Conservation (phyloP, 2,888 invertebrate species). For the Eubasilissa splendida region DNA sequence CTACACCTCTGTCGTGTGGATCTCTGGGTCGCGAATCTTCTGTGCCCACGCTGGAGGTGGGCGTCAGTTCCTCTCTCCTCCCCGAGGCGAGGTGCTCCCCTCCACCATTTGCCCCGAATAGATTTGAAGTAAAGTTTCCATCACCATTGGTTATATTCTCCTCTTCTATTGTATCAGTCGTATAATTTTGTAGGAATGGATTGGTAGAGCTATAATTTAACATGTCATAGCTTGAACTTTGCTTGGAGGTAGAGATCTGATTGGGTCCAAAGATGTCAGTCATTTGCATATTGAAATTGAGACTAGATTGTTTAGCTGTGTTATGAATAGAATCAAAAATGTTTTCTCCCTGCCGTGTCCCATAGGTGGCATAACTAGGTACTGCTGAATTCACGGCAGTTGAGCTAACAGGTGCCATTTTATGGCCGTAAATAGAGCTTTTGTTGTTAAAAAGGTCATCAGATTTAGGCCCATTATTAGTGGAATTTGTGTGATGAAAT, state of each 20-base stretch:
- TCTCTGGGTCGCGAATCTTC: conserved; percentile 73
- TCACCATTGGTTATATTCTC: conserved; percentile 63
- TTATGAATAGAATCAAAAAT: conserved; percentile 42
- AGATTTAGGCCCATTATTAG: conserved; percentile 43
- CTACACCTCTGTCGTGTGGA: conserved; percentile 72
- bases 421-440: conserved; percentile 53
- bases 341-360: conserved; percentile 43
- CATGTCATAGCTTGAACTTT: conserved; percentile 44
- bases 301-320: conserved; percentile 37
- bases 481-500: conserved; percentile 51
- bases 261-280: conserved; percentile 45
- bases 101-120: conserved; percentile 50
- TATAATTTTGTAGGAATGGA: conserved; percentile 75
- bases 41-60: conserved; percentile 72
- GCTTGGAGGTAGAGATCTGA: conserved; percentile 35
- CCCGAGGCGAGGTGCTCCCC: conserved; percentile 40
- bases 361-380: conserved; percentile 56
- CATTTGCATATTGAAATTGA: conserved; percentile 35
- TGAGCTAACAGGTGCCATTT: conserved; percentile 57
- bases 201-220: conserved; percentile 71
- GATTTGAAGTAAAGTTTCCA: conserved; percentile 60
- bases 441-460: conserved; percentile 52
- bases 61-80: conserved; percentile 71
- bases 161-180: conserved; percentile 68
- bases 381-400: conserved; percentile 55